Base-by-base conservation (phyloP, 2,113 vertebrate genomes). In the Syrmaticus mikado region DNA sequence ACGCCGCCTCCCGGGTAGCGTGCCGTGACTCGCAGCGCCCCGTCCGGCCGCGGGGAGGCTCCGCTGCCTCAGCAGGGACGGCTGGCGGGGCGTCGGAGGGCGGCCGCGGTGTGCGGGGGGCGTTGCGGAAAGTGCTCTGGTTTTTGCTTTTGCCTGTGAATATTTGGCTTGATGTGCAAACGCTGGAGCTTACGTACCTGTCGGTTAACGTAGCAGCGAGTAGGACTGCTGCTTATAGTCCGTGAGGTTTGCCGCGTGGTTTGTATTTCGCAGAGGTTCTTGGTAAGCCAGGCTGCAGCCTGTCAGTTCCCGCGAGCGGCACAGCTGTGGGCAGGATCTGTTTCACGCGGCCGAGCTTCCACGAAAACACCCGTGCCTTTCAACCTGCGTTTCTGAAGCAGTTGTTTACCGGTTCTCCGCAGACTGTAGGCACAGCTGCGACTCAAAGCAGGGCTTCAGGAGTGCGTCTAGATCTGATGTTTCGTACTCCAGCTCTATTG, bases 181-280 rank as follows among this genome's bases (percentile, higher is more conserved):
- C 3, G 5, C 18, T 0, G 0, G 30, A 28, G 40, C n/a, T 61
- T 14, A 8, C 2, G 3, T 17, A 5, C 6, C 18, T 32, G 17
- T 8, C 0, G 0, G 10, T 41, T 61, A 46, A 7, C 18, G 14
- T 5, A 30, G 28, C 2, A 1, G 19, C 41, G 2, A 6, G 8
- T 55, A 11, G 14, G 41, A 70, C 40, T 52, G 45, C 17, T 60
- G 0, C 1, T 46, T 17, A 0, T 21, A 5, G 41, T 17, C 71
- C 6, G 28, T 22, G 21, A 24, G 38, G 30, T 8, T 36, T 30
- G 6, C 32, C 3, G 4, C 5, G 62, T 0, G 0, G 16, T 52
- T 21, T 36, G 13, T 65, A 6, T n/a, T 79, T 80, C 28, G 38
- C 16, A n/a, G 27, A 28, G 19, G 13, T 21, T 13, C 14, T 13